Evolutionary conservation across 37 sponge, comb jelly and placozoan genomes (phyloP).

Genomic region (Aplysina aerophoba): DNA sequence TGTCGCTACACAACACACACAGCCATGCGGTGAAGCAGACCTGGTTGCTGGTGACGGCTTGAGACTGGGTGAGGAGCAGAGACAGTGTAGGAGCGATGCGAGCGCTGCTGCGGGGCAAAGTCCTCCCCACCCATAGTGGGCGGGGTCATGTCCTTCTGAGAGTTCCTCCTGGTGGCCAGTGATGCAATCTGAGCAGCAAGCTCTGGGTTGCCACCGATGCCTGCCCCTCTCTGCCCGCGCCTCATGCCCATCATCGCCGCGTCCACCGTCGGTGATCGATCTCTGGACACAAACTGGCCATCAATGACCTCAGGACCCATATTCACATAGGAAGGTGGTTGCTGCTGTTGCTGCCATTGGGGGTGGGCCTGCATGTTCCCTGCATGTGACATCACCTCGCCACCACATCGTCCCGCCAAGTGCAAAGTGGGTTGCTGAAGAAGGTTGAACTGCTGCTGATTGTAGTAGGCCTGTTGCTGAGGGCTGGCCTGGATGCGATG

Average conservation of each 20-base stretch:
- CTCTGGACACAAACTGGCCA: slow-evolving; percentile 4
- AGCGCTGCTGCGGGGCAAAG: background rate
- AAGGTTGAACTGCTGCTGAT: background rate
- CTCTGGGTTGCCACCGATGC: slow-evolving; percentile 31
- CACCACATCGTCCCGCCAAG: too few species aligned
- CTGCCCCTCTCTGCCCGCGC: background rate
- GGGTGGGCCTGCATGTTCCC: background rate
- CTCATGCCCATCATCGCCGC: background rate
- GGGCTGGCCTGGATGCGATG: background rate
- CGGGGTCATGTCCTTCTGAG: background rate
- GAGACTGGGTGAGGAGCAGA: background rate
- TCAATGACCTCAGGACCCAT: background rate
- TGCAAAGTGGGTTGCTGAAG: too few species aligned
- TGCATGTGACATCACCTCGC: background rate
- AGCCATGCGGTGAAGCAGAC: too few species aligned
- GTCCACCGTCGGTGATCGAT: background rate
- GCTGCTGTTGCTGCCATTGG: slow-evolving; percentile 4
- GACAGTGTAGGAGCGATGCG: slow-evolving; percentile 12
- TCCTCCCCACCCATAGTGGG: background rate
- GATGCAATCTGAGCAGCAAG: slow-evolving; percentile 71
- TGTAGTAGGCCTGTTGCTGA: background rate
- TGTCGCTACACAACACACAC: too few species aligned
- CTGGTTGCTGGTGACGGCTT: background rate
- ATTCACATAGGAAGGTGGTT: background rate
- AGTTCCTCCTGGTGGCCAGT: slow-evolving; percentile 52